Conservation (phyloP, 2,797 vertebrate species). For the Urocyon cinereoargenteus region DNA sequence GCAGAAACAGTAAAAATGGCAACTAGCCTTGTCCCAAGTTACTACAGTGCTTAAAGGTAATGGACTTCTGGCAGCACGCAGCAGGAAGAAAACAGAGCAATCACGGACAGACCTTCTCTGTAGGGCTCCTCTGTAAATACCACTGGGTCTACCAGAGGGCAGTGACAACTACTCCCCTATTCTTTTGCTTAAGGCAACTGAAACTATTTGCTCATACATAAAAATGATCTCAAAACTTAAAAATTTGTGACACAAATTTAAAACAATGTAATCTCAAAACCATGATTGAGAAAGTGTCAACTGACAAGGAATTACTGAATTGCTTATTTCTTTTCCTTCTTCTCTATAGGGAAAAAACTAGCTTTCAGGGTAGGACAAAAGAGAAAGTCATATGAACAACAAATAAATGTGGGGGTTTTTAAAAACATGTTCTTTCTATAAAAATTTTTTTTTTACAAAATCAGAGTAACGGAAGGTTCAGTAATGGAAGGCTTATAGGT, state of each 20-base stretch:
- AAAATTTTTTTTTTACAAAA: constrained; percentile 18
- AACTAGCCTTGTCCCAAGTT: not conserved
- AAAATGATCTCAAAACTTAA: constrained; percentile 12
- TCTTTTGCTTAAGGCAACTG: constrained; percentile 9
- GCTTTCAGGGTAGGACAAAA: constrained; percentile 14
- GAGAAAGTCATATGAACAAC: not conserved
- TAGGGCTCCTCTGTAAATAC: not conserved
- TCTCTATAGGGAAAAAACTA: not conserved
- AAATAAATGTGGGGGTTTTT: not conserved
- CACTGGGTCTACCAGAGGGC: not conserved
- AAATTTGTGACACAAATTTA: constrained; percentile 26
- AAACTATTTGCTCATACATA: not conserved
- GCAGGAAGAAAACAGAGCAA: not conserved
- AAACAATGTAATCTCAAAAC: constrained; percentile 39
- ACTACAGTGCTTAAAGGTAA: not conserved
- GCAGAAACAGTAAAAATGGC: not conserved
- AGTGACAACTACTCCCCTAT: not conserved
- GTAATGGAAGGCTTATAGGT: not conserved
- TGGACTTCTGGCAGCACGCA: not conserved
- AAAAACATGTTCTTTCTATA: constrained; percentile 19
- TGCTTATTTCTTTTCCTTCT: not conserved
- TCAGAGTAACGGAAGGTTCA: not conserved
- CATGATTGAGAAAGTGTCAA: not conserved
- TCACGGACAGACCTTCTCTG: not conserved
- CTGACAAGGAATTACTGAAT: not conserved